Base-by-base conservation (phyloP, 2,888 invertebrate species). In the Platerodrilus igneus region DNA sequence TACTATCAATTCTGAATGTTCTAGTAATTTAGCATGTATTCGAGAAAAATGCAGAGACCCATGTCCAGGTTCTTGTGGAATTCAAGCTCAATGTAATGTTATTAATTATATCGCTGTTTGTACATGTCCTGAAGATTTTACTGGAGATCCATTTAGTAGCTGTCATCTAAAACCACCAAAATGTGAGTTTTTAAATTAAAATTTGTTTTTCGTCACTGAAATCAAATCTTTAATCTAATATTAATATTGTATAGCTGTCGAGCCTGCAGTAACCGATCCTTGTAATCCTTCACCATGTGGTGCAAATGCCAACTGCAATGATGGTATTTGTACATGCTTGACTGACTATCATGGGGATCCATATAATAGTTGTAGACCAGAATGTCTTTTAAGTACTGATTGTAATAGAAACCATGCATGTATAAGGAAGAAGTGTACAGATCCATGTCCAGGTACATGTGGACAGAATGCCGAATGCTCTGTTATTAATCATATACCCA, bases 31-130 rank as follows among this genome's bases (percentile, higher is more conserved):
- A 51, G 75, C 72, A 22, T 78, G 78, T 57, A 68, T 69, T 6
- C 50, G 56, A 33, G 60, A 78, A 55, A 78, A 79, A 58, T 83
- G 83, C 56, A 64, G 61, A 11, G 78, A 83, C 64, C 81, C 81
- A 21, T 82, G 82, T 52, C 74, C 75, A 21, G 78, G 78, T 29
- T 75, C 73, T 3, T 82, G 81, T 52, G 81, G 81, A 14, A 60
- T 71, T 3, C 73, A 73, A 57, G 79, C 81, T 16, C 63, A 71
- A 44, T 83, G 83, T 56, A 73, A 72, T 56, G 79, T 81, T 8
- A 75, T 78, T 16, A 79, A 79, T 53, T 82, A 83, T 58, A 77
- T 75, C 41, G 78, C 81, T 1, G 77, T 78, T 36, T 83, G 83
- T 58, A 75, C 75, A 28, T 83, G 83, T 59, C 62, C 73, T 8